Base-by-base conservation (phyloP, 2,113 vertebrate species). In the Gallinago jamesoni region DNA sequence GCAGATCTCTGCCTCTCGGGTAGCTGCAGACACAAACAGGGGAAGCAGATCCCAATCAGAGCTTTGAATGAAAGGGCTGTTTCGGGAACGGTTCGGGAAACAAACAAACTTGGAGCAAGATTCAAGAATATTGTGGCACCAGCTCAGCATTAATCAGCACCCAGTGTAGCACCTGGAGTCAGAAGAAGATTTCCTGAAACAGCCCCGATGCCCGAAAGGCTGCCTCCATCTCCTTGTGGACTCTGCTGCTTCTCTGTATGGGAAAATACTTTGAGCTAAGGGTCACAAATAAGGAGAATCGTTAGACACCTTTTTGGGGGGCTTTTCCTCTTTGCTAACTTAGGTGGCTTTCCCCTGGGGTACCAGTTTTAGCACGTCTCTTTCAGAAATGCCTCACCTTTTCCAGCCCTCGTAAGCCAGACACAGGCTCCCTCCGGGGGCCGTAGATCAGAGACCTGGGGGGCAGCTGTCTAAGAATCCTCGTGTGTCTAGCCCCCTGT, bases 371-470 rank as follows among this genome's bases (percentile, higher is more conserved):
- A 64, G 33, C 10, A 4, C 20, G 0, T 52, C 22, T 64, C 45
- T 70, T 43, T 72, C 50, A 87, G 80, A 91, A 82, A 72, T 25
- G 30, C 19, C 72, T 24, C 53, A 27, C 31, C 48, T 3, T 48
- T 63, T 84, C 43, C 84, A 90, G 41, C 8, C 31, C 31, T 2
- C 10, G 39, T 53, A 53, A 76, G 27, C 22, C 53, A 43, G 50
- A 6, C 30, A 6, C 27, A 70, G 14, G 19, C 8, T 92, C 27
- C 62, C 8, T 22, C 30, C 22, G 1, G 3, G 33, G 33, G 21
- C 64, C 0, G 0, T 19, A 17, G 22, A 30, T 57, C 3, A 8
- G 47, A 48, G 9, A 31, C 25, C 59, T 80, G 24, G 41, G 48
- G 56, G 28, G 45, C 41, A 88, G 45, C 24, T 77, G 4, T 6